These are phyloP conservation scores for Labroides dimidiatus DNA, from an alignment of 2,797 vertebrate genomes.

Conservation along the genomic window DNA sequence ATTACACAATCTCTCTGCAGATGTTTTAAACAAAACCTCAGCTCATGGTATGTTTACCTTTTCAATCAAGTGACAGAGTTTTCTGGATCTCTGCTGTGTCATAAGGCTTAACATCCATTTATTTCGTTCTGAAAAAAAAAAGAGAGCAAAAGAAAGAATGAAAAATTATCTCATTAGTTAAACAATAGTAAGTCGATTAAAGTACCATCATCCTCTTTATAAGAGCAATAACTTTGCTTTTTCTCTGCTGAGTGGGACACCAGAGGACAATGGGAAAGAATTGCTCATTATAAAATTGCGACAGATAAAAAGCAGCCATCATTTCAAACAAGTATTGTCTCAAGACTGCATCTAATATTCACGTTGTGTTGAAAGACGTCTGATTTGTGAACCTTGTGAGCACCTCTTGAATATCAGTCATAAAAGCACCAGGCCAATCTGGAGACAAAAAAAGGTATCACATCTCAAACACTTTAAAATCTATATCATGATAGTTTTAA, in stretches of 20 bases:
- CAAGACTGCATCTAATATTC: not conserved
- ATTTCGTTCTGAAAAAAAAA: conserved; percentile 26
- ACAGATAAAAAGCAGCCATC: conserved; percentile 10
- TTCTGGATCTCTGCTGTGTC: not conserved
- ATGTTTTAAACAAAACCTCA: no score
- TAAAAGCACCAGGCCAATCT: no score
- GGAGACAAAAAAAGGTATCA: no score
- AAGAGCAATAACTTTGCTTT: conserved; percentile 26
- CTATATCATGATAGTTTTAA: no score
- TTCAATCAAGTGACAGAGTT: no score
- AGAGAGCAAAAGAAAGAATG: conserved; percentile 2
- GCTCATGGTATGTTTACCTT: no score
- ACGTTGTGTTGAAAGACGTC: not conserved
- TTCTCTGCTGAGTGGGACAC: conserved; percentile 31
- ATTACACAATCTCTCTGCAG: no score
- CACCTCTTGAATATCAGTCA: not conserved
- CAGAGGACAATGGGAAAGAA: conserved; percentile 34
- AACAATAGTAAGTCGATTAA: conserved; percentile 34
- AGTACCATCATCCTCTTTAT: conserved; percentile 36
- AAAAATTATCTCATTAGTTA: conserved; percentile 16
- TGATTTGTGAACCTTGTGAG: conserved; percentile 2
- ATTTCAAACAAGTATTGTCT: conserved; percentile 13
- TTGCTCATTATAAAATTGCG: conserved; percentile 36
- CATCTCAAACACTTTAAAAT: no score
- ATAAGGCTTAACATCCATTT: conserved; percentile 18